phyloP scores from a whole-genome alignment of 2,113 vertebrate species.

The Mesocricetus auratus region DNA sequence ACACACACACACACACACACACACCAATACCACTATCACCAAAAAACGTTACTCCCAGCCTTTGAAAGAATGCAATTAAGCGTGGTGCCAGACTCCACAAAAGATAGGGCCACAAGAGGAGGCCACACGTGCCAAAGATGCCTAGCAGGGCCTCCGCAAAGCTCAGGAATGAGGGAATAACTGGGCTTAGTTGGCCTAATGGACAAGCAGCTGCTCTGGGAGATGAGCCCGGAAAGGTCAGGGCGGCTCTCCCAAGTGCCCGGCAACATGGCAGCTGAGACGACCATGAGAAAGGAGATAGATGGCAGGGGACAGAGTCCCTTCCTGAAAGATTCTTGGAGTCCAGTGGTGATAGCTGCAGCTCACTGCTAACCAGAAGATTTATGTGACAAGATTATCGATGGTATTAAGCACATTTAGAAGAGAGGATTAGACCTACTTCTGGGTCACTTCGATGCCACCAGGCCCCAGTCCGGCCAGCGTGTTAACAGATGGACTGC shows the following conservation, averaged over 20 bases:
- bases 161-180: not conserved
- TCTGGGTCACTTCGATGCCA: slow-evolving; percentile 77
- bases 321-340: slow-evolving; percentile 79
- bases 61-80: not conserved
- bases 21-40: not conserved
- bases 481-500: slow-evolving; percentile 64
- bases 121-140: accelerated
- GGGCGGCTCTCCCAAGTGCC: not conserved
- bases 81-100: not conserved
- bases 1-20: not conserved
- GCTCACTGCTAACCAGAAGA: slow-evolving; percentile 76
- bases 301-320: slow-evolving; percentile 70
- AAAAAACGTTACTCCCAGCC: not conserved
- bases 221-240: not conserved
- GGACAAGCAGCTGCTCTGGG: not conserved
- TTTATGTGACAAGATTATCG: slow-evolving; percentile 82
- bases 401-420: slow-evolving; percentile 82
- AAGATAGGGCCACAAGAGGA: accelerated
- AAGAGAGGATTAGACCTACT: slow-evolving; percentile 80
- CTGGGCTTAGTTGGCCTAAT: accelerated
- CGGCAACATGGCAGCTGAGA: slow-evolving; percentile 72
- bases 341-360: slow-evolving; percentile 38
- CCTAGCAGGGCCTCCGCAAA: not conserved
- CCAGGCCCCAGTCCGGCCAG: slow-evolving; percentile 57
- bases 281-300: not conserved